Percentiles rank a stretch among this genome's conserved stretches.
Evolutionary conservation across 2,888 invertebrate genomes (phyloP).

Genomic region (Stenodema calcarata): DNA sequence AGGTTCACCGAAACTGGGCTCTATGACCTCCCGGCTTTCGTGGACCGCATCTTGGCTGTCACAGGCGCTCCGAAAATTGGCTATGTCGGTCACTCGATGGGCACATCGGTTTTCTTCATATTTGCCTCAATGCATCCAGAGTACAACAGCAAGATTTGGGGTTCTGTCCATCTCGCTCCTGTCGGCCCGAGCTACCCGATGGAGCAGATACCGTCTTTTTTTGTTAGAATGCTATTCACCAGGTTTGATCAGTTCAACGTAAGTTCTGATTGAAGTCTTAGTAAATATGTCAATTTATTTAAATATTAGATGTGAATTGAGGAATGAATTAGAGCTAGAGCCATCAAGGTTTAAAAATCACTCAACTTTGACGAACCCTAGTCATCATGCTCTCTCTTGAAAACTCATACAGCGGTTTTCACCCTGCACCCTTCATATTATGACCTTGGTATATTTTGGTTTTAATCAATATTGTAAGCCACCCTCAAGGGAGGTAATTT

Average conservation of each 20-base stretch:
- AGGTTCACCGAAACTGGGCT: constrained; percentile 77
- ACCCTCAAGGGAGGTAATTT: too few relatives aligned
- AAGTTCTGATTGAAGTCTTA: too few relatives aligned
- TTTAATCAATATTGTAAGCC: too few relatives aligned
- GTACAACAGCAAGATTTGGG: constrained; percentile 70
- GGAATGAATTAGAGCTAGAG: too few relatives aligned
- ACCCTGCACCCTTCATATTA: too few relatives aligned
- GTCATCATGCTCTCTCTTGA: too few relatives aligned
- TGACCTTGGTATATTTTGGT: too few relatives aligned
- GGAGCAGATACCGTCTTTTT: background rate
- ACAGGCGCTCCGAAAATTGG: constrained; percentile 66
- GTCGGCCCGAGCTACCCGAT: constrained; percentile 62
- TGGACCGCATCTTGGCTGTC: constrained; percentile 70
- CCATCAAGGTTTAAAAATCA: too few relatives aligned
- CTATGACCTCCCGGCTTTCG: constrained; percentile 82
- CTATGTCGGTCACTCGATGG: constrained; percentile 92
- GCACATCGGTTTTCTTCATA: constrained; percentile 72
- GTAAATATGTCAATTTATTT: too few relatives aligned
- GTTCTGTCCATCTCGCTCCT: constrained; percentile 70
- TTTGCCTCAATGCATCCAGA: constrained; percentile 72
- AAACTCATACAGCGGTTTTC: too few relatives aligned
- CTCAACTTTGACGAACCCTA: too few relatives aligned
- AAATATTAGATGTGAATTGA: too few relatives aligned
- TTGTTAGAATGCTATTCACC: background rate
- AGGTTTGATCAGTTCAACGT: background rate